phyloP scores from a whole-genome alignment of 2,113 vertebrate genomes.

The Triplophysa siluroides region DNA sequence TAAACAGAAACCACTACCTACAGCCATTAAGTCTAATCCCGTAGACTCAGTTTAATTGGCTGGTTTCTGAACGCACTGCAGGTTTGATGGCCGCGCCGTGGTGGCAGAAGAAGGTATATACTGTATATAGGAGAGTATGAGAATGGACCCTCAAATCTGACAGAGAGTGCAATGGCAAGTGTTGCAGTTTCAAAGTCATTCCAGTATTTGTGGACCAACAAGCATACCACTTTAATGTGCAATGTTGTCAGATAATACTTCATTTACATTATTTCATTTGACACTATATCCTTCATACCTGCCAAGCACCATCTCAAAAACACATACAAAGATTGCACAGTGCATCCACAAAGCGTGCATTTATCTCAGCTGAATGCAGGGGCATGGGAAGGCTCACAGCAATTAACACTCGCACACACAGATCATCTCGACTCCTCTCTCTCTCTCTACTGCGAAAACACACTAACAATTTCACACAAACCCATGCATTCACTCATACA shows the following conservation, averaged over 20 bases:
- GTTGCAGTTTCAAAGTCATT: neutral
- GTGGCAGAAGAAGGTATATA: neutral
- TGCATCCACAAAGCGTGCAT: constrained; percentile 53
- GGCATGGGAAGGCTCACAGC: constrained; percentile 52
- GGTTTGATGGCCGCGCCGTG: constrained; percentile 14
- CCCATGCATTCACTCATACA: constrained; percentile 25
- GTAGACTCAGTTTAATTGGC: constrained; percentile 48
- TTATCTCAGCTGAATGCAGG: constrained; percentile 48
- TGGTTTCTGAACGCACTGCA: constrained; percentile 26
- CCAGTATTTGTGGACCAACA: constrained; percentile 16
- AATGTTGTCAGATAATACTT: constrained; percentile 28
- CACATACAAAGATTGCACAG: constrained; percentile 47
- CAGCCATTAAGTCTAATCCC: constrained; percentile 48
- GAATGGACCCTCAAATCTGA: neutral
- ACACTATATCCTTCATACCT: constrained; percentile 46
- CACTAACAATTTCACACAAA: constrained; percentile 32
- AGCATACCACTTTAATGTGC: constrained; percentile 36
- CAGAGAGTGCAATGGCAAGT: neutral
- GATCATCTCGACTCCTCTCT: constrained; percentile 18
- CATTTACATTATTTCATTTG: constrained; percentile 11
- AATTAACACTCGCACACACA: constrained; percentile 33
- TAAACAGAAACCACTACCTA: constrained; percentile 53
- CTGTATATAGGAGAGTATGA: neutral
- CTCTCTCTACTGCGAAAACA: constrained; percentile 35
- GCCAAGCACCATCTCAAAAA: neutral